Evolutionary conservation across 2,888 invertebrate species (phyloP).

Genomic region (Drosophila lacicola): DNA sequence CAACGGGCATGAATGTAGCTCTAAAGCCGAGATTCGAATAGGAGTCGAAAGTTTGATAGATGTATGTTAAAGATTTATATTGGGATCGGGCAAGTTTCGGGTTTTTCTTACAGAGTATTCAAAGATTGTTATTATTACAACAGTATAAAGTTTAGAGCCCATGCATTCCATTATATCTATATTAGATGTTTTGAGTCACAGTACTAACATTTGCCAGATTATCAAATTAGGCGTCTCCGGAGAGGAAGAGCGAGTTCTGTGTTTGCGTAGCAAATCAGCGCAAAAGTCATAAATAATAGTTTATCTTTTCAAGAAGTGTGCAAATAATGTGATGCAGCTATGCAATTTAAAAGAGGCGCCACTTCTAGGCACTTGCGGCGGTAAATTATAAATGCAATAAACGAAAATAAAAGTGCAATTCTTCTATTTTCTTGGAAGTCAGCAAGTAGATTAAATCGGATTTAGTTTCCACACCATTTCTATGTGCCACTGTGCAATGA

Average conservation of each 20-base stretch:
- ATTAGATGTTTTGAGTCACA: slow-evolving; percentile 45
- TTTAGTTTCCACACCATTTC: slow-evolving; percentile 8
- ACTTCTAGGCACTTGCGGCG: neutral
- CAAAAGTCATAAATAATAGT: slow-evolving; percentile 41
- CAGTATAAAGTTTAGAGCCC: slow-evolving; percentile 5
- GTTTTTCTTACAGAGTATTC: neutral
- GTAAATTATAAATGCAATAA: slow-evolving; percentile 24
- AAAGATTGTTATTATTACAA: no score
- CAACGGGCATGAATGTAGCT: slow-evolving; percentile 68
- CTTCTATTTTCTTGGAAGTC: neutral
- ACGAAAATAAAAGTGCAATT: slow-evolving; percentile 33
- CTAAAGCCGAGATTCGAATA: slow-evolving; percentile 54
- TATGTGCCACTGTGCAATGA: slow-evolving; percentile 4
- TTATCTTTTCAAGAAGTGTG: slow-evolving; percentile 48
- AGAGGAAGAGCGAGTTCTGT: slow-evolving; percentile 10
- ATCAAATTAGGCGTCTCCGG: slow-evolving; percentile 39
- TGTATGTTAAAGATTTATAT: neutral
- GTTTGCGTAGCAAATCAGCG: slow-evolving; percentile 56
- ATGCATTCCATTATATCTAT: slow-evolving; percentile 16
- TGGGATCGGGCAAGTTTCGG: neutral
- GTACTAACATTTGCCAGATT: slow-evolving; percentile 55
- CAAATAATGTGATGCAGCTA: slow-evolving; percentile 40
- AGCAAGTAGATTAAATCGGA: neutral
- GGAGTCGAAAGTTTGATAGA: neutral
- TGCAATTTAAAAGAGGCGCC: slow-evolving; percentile 26